Base-by-base conservation (phyloP, 2,113 vertebrate species). In the Phalacrocorax carbo region DNA sequence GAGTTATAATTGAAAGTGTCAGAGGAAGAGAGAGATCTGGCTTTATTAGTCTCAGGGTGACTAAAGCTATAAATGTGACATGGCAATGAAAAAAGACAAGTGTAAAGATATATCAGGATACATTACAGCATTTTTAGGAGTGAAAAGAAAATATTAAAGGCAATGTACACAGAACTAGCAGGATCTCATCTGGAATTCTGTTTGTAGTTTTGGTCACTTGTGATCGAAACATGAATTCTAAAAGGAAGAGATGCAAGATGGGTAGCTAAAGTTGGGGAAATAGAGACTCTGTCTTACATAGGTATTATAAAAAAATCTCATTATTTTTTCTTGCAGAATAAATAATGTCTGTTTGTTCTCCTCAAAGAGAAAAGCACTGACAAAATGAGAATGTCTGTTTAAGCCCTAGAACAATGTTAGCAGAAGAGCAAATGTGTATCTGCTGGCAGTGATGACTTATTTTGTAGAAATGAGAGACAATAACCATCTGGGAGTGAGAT, bases 1-100 rank as follows among this genome's bases (percentile, higher is more conserved):
- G 34, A 90, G 46, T 96, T 94, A 66, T 95, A 97, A 97, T 87
- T 96, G 91, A 77, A 96, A 96, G 87, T 95, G 87, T 91, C 94
- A 90, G 75, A 87, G 44, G 52, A 93, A 85, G 87, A 91, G 71
- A 88, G 57, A 82, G 75, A 90, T 65, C 73, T 94, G 62, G 34
- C 70, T 93, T 94, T 96, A 82, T 96, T 90, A 90, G 90, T 95
- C 90, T 90, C 58, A 81, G 64, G 25, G 54, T 95, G 94, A 86
- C 84, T 96, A 91, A 93, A 91, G 62, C 66, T 62, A 49, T 70
- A 82, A 95, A 75, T 93, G 92, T 93, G 70, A 91, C 75, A 88
- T 21, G 40, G 17, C 91, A 82, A 80, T 94, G 90, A 84, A 89
- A 93, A 94, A 90, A 85, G 81, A 61, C 61, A 95, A 82, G 49